Conservation (phyloP, 1,140 invertebrate species). For the Brachionus rotundiformis region DNA sequence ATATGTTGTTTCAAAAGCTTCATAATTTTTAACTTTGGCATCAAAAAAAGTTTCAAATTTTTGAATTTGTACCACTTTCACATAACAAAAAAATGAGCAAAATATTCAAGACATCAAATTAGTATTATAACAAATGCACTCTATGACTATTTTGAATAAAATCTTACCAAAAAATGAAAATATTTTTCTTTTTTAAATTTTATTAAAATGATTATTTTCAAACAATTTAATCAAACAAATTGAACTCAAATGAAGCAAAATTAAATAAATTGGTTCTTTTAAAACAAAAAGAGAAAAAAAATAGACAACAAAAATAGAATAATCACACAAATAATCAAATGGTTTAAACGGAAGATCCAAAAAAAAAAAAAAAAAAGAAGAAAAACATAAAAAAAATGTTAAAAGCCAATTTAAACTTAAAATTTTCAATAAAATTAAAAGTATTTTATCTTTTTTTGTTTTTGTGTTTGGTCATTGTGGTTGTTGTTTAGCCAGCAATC, state of each 20-base stretch:
- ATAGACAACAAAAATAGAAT: not conserved
- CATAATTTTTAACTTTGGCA: no score
- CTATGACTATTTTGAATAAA: no score
- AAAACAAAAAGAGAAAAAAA: not conserved
- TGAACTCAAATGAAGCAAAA: slow-evolving; percentile 14
- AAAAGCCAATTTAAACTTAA: not conserved
- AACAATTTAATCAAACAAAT: not conserved
- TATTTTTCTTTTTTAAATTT: not conserved
- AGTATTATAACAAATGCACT: no score
- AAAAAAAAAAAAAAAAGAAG: not conserved
- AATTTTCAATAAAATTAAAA: slow-evolving; percentile 23
- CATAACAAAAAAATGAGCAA: no score
- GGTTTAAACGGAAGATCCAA: not conserved
- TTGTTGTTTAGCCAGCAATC: no score
- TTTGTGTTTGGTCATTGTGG: no score
- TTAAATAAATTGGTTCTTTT: not conserved
- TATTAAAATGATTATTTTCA: not conserved
- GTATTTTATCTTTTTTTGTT: not conserved
- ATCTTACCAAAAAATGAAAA: not conserved
- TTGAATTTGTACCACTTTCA: no score
- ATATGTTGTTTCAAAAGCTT: no score
- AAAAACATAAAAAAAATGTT: not conserved
- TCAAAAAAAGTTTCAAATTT: no score
- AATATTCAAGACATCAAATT: no score
- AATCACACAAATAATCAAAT: slow-evolving; percentile 12